Percentiles rank a stretch among this genome's conserved stretches.
Evolutionary conservation across 2,113 vertebrate genomes (phyloP).

Genomic region (Dicaeum eximium): DNA sequence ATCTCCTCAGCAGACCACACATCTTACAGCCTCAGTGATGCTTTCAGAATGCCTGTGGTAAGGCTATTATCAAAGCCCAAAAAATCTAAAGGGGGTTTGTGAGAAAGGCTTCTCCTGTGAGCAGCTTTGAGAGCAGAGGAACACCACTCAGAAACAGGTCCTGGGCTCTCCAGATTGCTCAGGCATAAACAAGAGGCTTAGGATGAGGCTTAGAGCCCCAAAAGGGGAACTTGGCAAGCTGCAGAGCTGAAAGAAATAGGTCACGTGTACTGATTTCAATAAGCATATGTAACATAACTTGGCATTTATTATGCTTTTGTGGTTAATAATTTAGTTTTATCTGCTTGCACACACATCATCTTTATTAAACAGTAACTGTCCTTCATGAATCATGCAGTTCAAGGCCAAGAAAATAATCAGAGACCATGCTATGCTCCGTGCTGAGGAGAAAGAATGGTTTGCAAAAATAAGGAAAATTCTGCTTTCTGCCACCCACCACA

Average conservation of each 20-base stretch:
- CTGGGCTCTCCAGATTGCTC: not conserved
- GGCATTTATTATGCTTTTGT: not conserved
- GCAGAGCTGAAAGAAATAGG: not conserved
- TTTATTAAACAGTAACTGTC: constrained; percentile 33
- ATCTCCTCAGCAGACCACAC: not conserved
- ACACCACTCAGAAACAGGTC: not conserved
- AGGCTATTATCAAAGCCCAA: not conserved
- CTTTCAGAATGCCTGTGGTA: not conserved
- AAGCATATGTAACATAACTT: not conserved
- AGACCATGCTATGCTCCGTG: not conserved
- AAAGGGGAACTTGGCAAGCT: not conserved
- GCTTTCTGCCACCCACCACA: not conserved
- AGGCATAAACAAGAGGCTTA: not conserved
- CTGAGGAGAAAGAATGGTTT: not conserved
- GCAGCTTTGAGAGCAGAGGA: not conserved
- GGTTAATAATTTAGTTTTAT: constrained; percentile 42
- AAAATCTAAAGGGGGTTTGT: not conserved
- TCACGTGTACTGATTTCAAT: not conserved
- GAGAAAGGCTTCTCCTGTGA: not conserved
- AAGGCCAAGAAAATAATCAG: constrained; percentile 36
- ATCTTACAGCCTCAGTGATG: not conserved
- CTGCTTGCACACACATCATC: not conserved
- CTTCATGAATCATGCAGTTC: not conserved
- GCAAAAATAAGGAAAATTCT: not conserved
- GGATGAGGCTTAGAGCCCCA: not conserved